Percentiles rank a stretch among this genome's conserved stretches.
Conservation (phyloP, 2,888 invertebrate genomes). For the Miltochrista miniata region DNA sequence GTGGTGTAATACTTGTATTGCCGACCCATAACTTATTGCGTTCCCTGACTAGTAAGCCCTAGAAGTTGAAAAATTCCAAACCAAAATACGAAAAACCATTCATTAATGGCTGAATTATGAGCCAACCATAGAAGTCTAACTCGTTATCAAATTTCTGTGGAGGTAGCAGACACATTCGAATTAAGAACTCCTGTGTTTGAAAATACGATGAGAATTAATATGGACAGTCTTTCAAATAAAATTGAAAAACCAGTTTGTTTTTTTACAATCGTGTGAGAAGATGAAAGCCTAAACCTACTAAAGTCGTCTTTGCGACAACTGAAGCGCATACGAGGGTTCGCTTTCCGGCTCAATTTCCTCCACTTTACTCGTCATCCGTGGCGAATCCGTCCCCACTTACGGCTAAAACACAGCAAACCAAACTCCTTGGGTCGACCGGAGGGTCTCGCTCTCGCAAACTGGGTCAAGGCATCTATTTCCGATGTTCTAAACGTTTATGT, state of each 20-base stretch:
- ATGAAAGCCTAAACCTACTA: slow-evolving; percentile 20
- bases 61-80: too few species aligned
- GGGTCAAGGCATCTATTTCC: slow-evolving; percentile 40
- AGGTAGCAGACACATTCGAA: too few species aligned
- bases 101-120: too few species aligned
- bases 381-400: slow-evolving; percentile 19
- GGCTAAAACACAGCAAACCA: slow-evolving; percentile 30
- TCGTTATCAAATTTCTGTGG: too few species aligned
- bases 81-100: too few species aligned
- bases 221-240: not conserved
- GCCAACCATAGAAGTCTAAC: too few species aligned
- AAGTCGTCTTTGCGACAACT: slow-evolving; percentile 23
- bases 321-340: slow-evolving; percentile 22
- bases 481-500: slow-evolving; percentile 26
- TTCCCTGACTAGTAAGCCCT: too few species aligned
- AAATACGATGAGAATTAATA: too few species aligned
- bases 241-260: slow-evolving; percentile 1
- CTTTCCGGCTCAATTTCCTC: slow-evolving; percentile 42
- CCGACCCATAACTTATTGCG: too few species aligned
- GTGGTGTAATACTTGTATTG: too few species aligned
- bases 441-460: slow-evolving; percentile 30
- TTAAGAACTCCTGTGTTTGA: too few species aligned
- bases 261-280: slow-evolving; percentile 20
- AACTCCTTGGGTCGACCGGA: slow-evolving; percentile 22
- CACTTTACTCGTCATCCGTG: slow-evolving; percentile 37